A percentile compares a stretch with the other conserved stretches of the same genome.
Conservation (phyloP, 2,113 vertebrate genomes). For the Macrotus californicus region DNA sequence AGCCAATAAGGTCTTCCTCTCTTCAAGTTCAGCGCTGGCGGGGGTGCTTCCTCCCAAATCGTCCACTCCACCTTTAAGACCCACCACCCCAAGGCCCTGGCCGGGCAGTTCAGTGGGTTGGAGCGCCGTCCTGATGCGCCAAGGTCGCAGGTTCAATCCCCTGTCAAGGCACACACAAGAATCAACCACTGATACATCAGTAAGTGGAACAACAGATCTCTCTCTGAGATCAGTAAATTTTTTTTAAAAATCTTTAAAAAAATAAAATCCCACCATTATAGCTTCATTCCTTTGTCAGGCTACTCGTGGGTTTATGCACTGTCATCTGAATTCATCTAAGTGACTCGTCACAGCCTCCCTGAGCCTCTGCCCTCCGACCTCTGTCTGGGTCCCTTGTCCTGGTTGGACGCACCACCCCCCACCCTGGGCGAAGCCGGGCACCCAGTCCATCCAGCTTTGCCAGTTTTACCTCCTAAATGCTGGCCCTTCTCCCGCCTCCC, state of each 20-base stretch:
- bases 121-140: too few species aligned
- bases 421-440: accelerated
- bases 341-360: neutral
- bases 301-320: accelerated
- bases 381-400: neutral
- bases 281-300: neutral
- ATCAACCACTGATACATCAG: too few species aligned
- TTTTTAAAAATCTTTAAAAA: too few species aligned
- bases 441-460: accelerated
- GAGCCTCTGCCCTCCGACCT: neutral
- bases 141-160: too few species aligned
- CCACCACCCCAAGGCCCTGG: too few species aligned
- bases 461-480: too few species aligned
- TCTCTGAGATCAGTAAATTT: too few species aligned
- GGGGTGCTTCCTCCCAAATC: neutral
- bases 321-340: neutral
- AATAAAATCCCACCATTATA: neutral
- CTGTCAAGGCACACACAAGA: too few species aligned
- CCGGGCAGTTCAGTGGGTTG: too few species aligned
- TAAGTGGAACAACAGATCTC: too few species aligned
- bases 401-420: accelerated
- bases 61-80: neutral
- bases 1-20: accelerated
- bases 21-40: accelerated
- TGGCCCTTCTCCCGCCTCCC: neutral